phyloP scores from a whole-genome alignment of 2,797 vertebrate species.

The Crypturellus tataupa region DNA sequence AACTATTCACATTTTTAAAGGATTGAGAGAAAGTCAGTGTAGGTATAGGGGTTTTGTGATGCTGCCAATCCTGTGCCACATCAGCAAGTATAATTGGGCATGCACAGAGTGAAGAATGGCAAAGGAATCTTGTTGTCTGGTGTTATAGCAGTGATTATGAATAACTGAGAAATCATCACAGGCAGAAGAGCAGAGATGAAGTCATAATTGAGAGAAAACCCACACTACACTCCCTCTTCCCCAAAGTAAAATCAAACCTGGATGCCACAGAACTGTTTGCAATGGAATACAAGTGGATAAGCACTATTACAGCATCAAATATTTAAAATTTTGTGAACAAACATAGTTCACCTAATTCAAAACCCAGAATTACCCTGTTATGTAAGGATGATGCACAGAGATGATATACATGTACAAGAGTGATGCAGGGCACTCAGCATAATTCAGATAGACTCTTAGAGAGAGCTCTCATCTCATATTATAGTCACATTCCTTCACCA shows the following conservation, averaged over 20 bases:
- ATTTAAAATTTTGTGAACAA: not conserved
- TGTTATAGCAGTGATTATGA: not conserved
- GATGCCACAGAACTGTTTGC: not conserved
- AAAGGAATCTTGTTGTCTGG: not conserved
- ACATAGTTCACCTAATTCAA: conserved; percentile 21
- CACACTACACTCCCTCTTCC: not conserved
- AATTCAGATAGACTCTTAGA: not conserved
- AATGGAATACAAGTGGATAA: not conserved
- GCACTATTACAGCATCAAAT: not conserved
- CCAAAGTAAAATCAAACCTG: not conserved
- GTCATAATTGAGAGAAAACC: not conserved
- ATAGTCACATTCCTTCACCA: not conserved
- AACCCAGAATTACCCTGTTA: not conserved
- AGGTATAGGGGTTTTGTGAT: not conserved
- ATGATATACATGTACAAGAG: accelerated
- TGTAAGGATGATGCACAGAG: not conserved
- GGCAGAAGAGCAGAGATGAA: not conserved
- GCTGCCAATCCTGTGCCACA: not conserved
- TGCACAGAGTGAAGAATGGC: not conserved
- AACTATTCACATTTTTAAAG: not conserved
- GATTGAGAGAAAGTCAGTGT: not conserved
- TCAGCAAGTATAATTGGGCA: not conserved
- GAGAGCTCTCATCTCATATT: not conserved
- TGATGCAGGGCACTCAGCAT: not conserved
- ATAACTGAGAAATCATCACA: conserved; percentile 13